These are phyloP conservation scores for Zaprionus nigranus DNA, from an alignment of 1,140 invertebrate genomes.

Conservation along the genomic window DNA sequence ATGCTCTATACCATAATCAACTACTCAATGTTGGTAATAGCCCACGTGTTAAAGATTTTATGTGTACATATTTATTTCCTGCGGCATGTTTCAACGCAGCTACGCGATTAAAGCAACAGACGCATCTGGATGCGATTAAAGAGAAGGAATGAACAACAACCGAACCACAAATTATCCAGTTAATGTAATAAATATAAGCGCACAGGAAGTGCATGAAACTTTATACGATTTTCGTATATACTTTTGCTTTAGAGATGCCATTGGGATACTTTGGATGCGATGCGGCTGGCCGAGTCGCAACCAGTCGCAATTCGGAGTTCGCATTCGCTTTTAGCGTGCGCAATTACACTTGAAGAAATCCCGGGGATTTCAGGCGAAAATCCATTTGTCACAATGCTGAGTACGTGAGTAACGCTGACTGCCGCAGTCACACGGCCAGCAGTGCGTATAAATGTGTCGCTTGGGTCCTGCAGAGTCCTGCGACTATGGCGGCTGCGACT, in stretches of 20 bases:
- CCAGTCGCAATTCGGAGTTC: conserved; percentile 49
- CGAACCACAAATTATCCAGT: conserved; percentile 57
- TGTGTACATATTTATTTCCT: neutral
- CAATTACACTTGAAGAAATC: conserved; percentile 83
- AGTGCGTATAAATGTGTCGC: conserved; percentile 78
- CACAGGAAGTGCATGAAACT: conserved; percentile 64
- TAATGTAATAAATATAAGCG: conserved; percentile 57
- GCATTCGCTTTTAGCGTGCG: conserved; percentile 76
- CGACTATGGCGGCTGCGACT: conserved; percentile 12
- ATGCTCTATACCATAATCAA: neutral
- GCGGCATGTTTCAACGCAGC: neutral
- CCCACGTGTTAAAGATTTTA: neutral
- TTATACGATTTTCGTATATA: conserved; percentile 55
- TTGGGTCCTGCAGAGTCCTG: conserved; percentile 56
- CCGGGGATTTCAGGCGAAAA: conserved; percentile 78
- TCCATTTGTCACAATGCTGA: conserved; percentile 82
- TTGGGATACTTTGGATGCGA: conserved; percentile 1
- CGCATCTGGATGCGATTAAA: conserved; percentile 28
- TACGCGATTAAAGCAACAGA: conserved; percentile 9
- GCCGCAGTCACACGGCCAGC: conserved; percentile 55
- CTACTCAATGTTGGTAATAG: neutral
- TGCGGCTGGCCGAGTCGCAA: conserved; percentile 30
- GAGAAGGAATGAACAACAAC: neutral
- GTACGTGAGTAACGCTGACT: conserved; percentile 69
- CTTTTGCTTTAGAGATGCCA: conserved; percentile 14